Base-by-base conservation (phyloP, 2,888 invertebrate species). In the Gortyna flavago region DNA sequence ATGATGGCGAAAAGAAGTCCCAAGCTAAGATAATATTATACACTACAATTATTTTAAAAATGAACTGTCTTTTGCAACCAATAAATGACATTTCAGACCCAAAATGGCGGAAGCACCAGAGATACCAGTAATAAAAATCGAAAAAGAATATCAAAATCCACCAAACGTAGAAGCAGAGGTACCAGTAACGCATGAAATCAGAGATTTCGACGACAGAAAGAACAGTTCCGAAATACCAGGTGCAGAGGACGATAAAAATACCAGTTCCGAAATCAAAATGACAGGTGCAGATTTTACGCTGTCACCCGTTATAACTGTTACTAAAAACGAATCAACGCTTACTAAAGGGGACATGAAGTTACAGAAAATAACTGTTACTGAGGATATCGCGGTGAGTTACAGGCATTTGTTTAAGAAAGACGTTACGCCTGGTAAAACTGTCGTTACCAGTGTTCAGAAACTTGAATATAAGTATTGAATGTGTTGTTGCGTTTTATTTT, bases 391-490 rank as follows among this genome's bases (percentile, higher is more conserved):
- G 86, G 92, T 96, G 80, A 95, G 93, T 84, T 95, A 91, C 80
- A 92, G 94, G 81, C 94, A 96, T 90, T 89, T 96, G 88, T 95
- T 95, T 86, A 95, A 93, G 86, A 95, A 95, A 74, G 90, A 94
- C 65, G 92, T 91, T 0, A 76, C 85, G 29, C 93, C 94, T 0
- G 95, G 95, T 0, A 95, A 95, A 87, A 94, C 94, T 6, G 91
- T 95, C 0, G 92, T 94, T 1, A 93, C 93, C 0, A 91, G 92
- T 44, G 86, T 95, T 0, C 94, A 96, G 66, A 94, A 91, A 62
- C 90, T 95, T 85, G 94, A 95, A 76, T 96, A 95, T 85, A 95
- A 93, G 62, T 94, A 94, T 88, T 94, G 71, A 88, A 66, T 67
- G n/a, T 44, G 29, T 68, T 65, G 18, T 64, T 74, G 80, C 25